Evolutionary conservation across 2,113 vertebrate species (phyloP).

Genomic region (Anarhynchus alexandrinus): DNA sequence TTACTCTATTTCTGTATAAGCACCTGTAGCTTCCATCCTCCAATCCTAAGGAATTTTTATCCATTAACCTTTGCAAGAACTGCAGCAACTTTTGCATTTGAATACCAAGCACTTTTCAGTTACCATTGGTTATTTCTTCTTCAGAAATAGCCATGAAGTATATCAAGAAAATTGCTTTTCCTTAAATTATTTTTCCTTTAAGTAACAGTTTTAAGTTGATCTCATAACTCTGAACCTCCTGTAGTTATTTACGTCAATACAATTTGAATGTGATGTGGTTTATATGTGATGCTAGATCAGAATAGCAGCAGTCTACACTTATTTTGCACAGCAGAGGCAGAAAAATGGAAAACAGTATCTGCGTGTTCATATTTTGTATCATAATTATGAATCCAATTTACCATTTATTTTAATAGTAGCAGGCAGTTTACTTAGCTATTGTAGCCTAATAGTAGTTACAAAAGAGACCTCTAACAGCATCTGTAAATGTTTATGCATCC

Average conservation of each 20-base stretch:
- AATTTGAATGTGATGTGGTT: not conserved
- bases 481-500: not conserved
- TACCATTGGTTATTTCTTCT: not conserved
- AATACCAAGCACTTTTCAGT: not conserved
- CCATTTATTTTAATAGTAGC: not conserved
- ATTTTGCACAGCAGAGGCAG: not conserved
- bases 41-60: not conserved
- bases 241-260: not conserved
- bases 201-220: not conserved
- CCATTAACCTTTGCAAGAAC: not conserved
- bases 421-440: not conserved
- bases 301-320: not conserved
- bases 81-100: not conserved
- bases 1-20: not conserved
- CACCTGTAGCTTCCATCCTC: not conserved
- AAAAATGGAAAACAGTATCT: not conserved
- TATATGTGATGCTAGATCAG: not conserved
- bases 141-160: not conserved
- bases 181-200: not conserved
- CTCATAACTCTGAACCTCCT: not conserved
- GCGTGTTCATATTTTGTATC: not conserved
- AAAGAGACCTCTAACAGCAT: not conserved
- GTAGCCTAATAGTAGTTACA: not conserved
- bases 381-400: not conserved
- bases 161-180: not conserved